phyloP scores from a whole-genome alignment of 2,888 invertebrate species.

The Dicroscelio sp. region DNA sequence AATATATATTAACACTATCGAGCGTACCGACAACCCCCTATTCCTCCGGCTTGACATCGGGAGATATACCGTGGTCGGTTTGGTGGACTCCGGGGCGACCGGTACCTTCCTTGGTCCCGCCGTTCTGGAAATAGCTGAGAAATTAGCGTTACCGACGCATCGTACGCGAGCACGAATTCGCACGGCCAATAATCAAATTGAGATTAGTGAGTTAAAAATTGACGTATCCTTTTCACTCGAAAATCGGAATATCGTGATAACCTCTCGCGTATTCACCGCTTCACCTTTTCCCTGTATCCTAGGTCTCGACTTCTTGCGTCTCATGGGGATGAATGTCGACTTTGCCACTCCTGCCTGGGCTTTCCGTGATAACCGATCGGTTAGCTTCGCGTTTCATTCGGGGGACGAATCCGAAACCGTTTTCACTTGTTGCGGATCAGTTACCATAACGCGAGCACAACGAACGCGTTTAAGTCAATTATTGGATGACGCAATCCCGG shows the following conservation, averaged over 20 bases:
- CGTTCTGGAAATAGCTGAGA: not conserved
- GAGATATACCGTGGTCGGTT: too few relatives aligned
- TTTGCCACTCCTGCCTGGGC: not conserved
- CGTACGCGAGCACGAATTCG: too few relatives aligned
- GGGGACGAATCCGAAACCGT: too few relatives aligned
- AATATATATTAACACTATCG: not conserved
- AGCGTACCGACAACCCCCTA: not conserved
- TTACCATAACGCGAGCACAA: too few relatives aligned
- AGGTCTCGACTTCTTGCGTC: not conserved
- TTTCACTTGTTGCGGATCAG: too few relatives aligned
- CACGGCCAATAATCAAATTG: not conserved
- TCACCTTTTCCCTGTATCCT: not conserved
- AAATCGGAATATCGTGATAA: not conserved
- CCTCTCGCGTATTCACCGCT: not conserved
- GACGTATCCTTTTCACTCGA: not conserved
- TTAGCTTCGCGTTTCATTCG: too few relatives aligned
- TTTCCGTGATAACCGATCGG: not conserved
- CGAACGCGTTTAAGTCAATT: too few relatives aligned
- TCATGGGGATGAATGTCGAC: not conserved
- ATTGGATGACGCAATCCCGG: too few relatives aligned
- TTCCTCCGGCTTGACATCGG: not conserved
- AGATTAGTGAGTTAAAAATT: not conserved
- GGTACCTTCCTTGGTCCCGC: not conserved
- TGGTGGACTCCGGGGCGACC: not conserved
- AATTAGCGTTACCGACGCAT: not conserved